Conservation (phyloP, 2,113 vertebrate genomes). For the Carlito syrichta region DNA sequence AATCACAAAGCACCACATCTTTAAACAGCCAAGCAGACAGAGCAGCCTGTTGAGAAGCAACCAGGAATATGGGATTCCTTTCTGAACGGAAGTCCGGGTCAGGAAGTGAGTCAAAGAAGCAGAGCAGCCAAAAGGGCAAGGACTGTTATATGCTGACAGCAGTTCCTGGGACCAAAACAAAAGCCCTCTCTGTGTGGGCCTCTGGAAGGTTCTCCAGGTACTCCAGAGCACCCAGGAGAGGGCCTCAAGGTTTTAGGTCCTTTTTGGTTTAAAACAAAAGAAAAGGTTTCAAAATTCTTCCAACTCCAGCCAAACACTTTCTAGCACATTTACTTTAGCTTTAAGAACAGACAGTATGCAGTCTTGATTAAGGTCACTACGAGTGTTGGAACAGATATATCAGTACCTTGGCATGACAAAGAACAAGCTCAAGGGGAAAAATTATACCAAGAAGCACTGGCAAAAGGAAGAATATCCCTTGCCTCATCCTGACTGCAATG, state of each 20-base stretch:
- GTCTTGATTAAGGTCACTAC: not conserved
- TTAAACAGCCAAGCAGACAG: not conserved
- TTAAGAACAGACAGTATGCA: rapidly evolving
- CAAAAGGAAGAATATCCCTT: not conserved
- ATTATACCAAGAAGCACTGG: not conserved
- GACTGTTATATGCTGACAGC: not conserved
- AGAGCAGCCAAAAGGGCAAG: not conserved
- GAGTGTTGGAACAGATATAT: not conserved
- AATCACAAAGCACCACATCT: not conserved
- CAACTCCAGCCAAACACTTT: not conserved
- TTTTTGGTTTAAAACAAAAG: not conserved
- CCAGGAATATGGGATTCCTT: not conserved
- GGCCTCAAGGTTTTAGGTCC: not conserved
- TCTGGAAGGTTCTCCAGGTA: not conserved
- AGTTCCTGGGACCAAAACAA: not conserved
- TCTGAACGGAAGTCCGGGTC: not conserved
- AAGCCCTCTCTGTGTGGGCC: not conserved
- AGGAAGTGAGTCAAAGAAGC: not conserved
- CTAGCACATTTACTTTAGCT: not conserved
- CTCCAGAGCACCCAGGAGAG: not conserved
- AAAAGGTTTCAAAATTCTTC: not conserved
- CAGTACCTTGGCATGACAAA: not conserved
- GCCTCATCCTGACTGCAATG: not conserved
- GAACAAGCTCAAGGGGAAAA: not conserved
- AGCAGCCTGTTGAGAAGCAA: not conserved